Conservation (phyloP, 2,888 invertebrate species). For the Hydropsyche betteni region DNA sequence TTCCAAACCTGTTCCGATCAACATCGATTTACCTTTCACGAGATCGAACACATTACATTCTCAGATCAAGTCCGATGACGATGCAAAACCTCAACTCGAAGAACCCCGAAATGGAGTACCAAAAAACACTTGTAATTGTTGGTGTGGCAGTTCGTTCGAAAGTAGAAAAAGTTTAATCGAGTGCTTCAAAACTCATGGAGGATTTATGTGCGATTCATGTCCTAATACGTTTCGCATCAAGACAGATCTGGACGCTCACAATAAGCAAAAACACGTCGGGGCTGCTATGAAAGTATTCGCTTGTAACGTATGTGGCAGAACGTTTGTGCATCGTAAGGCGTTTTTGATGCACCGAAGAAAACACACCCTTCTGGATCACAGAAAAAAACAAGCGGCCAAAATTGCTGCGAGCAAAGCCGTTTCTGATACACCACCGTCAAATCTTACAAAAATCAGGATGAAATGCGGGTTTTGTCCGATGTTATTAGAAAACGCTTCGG, state of each 20-base stretch:
- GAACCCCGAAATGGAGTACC: too few relatives aligned
- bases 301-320: conserved; percentile 39
- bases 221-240: conserved; percentile 22
- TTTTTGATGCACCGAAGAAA: conserved; percentile 34
- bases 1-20: too few relatives aligned
- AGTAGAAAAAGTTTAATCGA: conserved; percentile 41
- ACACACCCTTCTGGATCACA: background rate
- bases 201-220: conserved; percentile 45
- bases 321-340: conserved; percentile 30
- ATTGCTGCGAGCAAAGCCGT: background rate
- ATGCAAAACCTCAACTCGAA: background rate
- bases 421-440: too few relatives aligned
- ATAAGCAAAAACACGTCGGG: too few relatives aligned
- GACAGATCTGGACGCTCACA: background rate
- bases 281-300: background rate
- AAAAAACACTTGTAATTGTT: conserved; percentile 35
- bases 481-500: background rate
- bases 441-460: background rate
- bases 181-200: conserved; percentile 45
- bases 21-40: conserved; percentile 12
- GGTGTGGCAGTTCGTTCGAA: conserved; percentile 45
- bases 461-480: background rate
- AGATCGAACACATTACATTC: background rate
- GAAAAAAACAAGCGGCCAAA: background rate
- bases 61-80: background rate